Percentiles rank a stretch among this genome's conserved stretches.
Evolutionary conservation across 2,797 vertebrate species (phyloP).

Genomic region (Propithecus deckenii): DNA sequence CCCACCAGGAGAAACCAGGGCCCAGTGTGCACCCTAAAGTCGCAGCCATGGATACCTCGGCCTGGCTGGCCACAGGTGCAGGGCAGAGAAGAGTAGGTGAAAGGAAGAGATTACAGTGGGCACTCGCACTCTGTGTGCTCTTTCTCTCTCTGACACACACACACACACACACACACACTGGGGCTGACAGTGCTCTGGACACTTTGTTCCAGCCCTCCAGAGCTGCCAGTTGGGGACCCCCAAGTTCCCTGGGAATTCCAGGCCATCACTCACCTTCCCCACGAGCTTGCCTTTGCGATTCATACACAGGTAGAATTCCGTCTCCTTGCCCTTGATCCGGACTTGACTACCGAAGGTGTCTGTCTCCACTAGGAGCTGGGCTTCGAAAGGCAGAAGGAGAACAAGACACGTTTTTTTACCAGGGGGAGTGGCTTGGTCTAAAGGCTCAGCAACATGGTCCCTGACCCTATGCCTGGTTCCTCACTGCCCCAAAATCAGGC

Average conservation of each 20-base stretch:
- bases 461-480: not conserved
- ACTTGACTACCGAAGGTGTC: slow-evolving; percentile 94
- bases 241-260: slow-evolving; percentile 61
- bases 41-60: not conserved
- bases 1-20: not conserved
- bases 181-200: slow-evolving; percentile 66
- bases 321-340: slow-evolving; percentile 93
- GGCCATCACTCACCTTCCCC: slow-evolving; percentile 89
- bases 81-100: not conserved
- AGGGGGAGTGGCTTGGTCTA: not conserved
- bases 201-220: slow-evolving; percentile 53
- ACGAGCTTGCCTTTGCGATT: slow-evolving; percentile 92
- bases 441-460: not conserved
- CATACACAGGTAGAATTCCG: slow-evolving; percentile 94
- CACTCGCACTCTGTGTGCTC: not conserved
- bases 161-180: not conserved
- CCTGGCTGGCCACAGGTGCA: not conserved
- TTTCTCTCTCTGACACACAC: not conserved
- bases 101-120: not conserved
- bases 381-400: slow-evolving; percentile 88
- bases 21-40: not conserved
- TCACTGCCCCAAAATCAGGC: not conserved
- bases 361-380: slow-evolving; percentile 94
- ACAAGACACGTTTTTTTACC: slow-evolving; percentile 78
- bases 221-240: slow-evolving; percentile 69